phyloP scores from a whole-genome alignment of 2,113 vertebrate species.

The Limanda limanda region DNA sequence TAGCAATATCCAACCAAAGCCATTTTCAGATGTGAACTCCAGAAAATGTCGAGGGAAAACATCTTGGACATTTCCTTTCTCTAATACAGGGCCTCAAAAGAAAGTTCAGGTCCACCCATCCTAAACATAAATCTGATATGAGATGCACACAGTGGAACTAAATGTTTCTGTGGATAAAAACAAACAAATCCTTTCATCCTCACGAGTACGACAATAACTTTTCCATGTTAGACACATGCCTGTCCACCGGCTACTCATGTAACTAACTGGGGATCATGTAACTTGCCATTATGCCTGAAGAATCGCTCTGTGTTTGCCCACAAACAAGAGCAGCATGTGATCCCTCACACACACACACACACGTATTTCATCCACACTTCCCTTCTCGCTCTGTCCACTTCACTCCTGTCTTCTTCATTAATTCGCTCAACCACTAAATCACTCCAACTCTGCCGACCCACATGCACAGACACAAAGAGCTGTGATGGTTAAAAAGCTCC shows the following conservation, averaged over 20 bases:
- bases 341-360: constrained; percentile 4
- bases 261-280: neutral
- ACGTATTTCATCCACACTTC: constrained; percentile 32
- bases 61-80: too few species aligned
- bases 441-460: neutral
- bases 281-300: neutral
- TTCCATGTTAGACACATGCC: neutral
- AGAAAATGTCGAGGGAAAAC: too few species aligned
- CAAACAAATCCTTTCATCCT: neutral
- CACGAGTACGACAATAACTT: neutral
- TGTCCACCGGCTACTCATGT: neutral
- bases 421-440: constrained; percentile 17
- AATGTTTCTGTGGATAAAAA: neutral
- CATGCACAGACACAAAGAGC: constrained; percentile 14
- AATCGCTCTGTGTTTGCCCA: constrained; percentile 12
- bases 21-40: too few species aligned
- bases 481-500: neutral
- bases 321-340: constrained; percentile 25
- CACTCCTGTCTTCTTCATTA: constrained; percentile 16
- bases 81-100: too few species aligned
- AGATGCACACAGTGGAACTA: neutral
- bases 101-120: neutral
- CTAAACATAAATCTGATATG: neutral
- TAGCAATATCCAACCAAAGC: too few species aligned
- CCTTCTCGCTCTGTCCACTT: constrained; percentile 17